These are phyloP conservation scores for Buphagus erythrorhynchus DNA, from an alignment of 2,797 vertebrate genomes.

Conservation along the genomic window DNA sequence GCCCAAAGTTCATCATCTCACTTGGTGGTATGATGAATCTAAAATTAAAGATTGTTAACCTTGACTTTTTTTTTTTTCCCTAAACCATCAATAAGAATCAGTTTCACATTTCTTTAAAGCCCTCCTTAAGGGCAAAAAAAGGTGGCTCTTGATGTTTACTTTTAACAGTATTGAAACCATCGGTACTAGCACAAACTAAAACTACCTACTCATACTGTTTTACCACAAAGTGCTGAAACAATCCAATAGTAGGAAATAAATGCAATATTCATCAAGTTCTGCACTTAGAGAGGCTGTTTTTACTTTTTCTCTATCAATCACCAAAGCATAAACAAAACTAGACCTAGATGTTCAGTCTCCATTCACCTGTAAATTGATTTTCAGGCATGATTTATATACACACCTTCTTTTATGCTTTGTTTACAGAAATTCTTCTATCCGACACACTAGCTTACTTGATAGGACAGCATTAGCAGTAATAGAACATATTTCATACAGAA, in stretches of 20 bases:
- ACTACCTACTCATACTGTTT: neutral
- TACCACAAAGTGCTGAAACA: neutral
- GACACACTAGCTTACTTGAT: neutral
- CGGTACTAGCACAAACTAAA: neutral
- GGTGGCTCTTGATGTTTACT: neutral
- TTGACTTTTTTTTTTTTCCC: neutral
- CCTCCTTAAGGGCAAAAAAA: neutral
- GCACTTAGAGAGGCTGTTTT: neutral
- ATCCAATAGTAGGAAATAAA: neutral
- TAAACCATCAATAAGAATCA: neutral
- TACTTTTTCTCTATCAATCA: neutral
- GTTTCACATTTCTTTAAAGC: neutral
- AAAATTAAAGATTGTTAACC: neutral
- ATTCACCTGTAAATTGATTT: neutral
- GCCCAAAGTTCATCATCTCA: neutral
- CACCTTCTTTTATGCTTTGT: neutral
- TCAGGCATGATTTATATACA: neutral
- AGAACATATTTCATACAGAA: neutral
- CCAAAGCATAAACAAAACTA: neutral
- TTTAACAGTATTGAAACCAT: neutral
- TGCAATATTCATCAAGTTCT: neutral
- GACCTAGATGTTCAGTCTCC: neutral
- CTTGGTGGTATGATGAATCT: neutral
- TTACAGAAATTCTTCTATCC: conserved; percentile 12
- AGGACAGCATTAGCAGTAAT: neutral